Evolutionary conservation across 2,888 invertebrate genomes (phyloP), one percentile per base, ranked within the genome.

Genomic region (Ophonus ardosiacus): DNA sequence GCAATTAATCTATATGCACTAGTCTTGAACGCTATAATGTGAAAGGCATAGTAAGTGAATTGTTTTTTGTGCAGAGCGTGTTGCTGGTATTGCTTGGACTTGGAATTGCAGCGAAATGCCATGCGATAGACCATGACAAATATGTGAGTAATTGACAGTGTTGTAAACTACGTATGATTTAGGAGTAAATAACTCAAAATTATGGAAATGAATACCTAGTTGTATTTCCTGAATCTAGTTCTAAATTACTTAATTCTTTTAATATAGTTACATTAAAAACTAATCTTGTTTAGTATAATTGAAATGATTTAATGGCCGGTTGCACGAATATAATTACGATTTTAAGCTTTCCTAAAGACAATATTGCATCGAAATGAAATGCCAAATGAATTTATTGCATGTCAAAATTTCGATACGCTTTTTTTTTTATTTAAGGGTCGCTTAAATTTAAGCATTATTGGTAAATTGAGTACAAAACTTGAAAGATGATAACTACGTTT

Each of bases 41-140:
- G 78, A 78, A 78, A 78, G 78, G 78, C 57, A 51, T 51, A 51
- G 3, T 31, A 31, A 31, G 17, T 40, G 40, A 71, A 71, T 17
- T 71, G 76, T 21, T 76, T 76, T 18, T 51, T 43, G 74, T 31
- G 56, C 18, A 74, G 71, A 74, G 43, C 43, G 71, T 40, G 71
- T 43, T 74, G 15, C 43, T 74, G 43, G 43, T 74, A 40, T 18
- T 74, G 8, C 17, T 43, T 7, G 18, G 17, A 18, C 31, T 15
- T 68, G 68, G 68, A 43, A 31, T 31, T 31, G 31, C 31, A 6
- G 31, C 31, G 31, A 31, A 31, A 31, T 31, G 31, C 31, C 18
- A 90, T 83, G 90, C 90, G 24, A 86, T 87, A 5, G 86, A 87
- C 43, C 90, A 90, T 86, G 87, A 89, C 74, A 89, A 90, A 86